These are phyloP conservation scores for Chalcis sispes DNA, from an alignment of 2,888 invertebrate species.

Conservation along the genomic window DNA sequence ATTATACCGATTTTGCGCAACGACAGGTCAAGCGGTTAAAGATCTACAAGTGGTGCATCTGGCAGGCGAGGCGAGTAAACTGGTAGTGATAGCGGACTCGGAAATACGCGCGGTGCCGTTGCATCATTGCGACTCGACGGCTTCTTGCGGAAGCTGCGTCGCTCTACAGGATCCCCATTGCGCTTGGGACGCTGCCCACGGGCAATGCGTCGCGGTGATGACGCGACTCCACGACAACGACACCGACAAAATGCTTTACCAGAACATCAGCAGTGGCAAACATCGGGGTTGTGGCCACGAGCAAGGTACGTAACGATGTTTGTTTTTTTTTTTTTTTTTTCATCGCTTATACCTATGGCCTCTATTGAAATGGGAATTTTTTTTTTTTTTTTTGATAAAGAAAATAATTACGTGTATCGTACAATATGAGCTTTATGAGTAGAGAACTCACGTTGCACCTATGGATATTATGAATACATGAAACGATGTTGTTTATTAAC, in stretches of 20 bases:
- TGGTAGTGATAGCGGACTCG: slow-evolving; percentile 92
- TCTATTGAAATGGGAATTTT: no score
- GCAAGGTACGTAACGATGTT: slow-evolving; percentile 64
- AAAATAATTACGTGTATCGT: no score
- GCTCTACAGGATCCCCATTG: slow-evolving; percentile 97
- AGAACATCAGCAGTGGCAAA: slow-evolving; percentile 85
- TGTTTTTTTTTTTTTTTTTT: background rate
- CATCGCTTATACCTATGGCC: no score
- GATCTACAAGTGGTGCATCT: slow-evolving; percentile 83
- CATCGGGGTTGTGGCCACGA: slow-evolving; percentile 78
- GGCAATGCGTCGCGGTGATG: slow-evolving; percentile 78
- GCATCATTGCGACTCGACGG: slow-evolving; percentile 83
- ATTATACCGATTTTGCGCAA: background rate
- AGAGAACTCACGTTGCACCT: no score
- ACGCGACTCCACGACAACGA: slow-evolving; percentile 80
- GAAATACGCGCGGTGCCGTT: slow-evolving; percentile 90
- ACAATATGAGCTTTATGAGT: no score
- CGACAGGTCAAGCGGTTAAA: slow-evolving; percentile 78
- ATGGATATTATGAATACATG: no score
- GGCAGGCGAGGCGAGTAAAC: slow-evolving; percentile 85
- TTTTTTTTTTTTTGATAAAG: no score
- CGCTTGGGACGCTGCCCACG: slow-evolving; percentile 89
- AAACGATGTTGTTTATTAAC: no score
- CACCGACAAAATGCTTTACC: slow-evolving; percentile 80
- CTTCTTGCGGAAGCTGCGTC: slow-evolving; percentile 87